Evolutionary conservation across 2,797 vertebrate genomes (phyloP).

Genomic region (Xyrichtys novacula): DNA sequence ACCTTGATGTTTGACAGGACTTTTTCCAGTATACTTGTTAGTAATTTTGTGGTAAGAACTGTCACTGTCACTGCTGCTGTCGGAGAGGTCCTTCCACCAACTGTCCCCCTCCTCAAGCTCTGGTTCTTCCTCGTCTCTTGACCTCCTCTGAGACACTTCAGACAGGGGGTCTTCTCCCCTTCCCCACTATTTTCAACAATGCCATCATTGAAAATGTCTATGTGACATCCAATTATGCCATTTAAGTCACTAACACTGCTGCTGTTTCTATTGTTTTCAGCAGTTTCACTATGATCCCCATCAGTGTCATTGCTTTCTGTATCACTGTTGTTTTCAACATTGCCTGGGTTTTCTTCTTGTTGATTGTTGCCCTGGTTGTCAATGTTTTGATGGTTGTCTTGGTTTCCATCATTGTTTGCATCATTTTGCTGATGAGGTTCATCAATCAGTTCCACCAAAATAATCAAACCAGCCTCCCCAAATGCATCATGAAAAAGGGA

Average conservation of each 20-base stretch:
- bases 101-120: neutral
- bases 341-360: neutral
- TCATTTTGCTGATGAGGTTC: neutral
- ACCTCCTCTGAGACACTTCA: neutral
- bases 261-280: neutral
- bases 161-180: neutral
- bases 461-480: accelerated
- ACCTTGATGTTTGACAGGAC: neutral
- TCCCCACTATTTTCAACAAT: too few species aligned
- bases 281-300: neutral
- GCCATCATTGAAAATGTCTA: neutral
- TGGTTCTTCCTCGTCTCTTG: neutral
- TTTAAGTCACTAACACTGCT: neutral
- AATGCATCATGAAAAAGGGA: neutral
- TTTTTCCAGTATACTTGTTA: neutral
- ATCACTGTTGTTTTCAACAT: neutral
- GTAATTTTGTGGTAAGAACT: neutral
- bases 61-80: neutral
- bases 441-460: neutral
- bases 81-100: neutral
- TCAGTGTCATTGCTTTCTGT: neutral
- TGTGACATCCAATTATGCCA: too few species aligned
- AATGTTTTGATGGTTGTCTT: neutral
- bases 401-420: neutral
- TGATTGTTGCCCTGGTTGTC: neutral